Base-by-base conservation (phyloP, 2,888 invertebrate genomes). In the Plutella xylostella region DNA sequence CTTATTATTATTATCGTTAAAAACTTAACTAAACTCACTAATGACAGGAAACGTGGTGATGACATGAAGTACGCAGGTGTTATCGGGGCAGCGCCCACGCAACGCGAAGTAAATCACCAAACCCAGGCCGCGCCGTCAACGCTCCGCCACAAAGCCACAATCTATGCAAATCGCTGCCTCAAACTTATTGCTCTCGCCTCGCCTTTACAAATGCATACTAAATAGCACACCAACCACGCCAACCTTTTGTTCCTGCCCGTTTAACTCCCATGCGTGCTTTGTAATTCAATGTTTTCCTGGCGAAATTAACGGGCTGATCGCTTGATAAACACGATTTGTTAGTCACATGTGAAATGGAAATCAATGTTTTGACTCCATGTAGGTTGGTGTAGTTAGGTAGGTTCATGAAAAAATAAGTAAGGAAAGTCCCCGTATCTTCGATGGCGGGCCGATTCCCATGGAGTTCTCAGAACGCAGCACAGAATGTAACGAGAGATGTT, bases 161-260 rank as follows among this genome's bases (percentile, higher is more conserved):
- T 82, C 80, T 82, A 83, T 82, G 83, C 78, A 82, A 83, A 82
- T 82, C 72, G 70, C 68, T 58, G 57, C 60, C 70, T 71, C 72
- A 71, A 75, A 82, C 77, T 82, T 82, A 80, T 82, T 79, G 75
- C 80, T 82, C 80, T 80, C 80, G 73, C 75, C 77, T 78, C 74
- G 64, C 75, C 78, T 80, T 80, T 80, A 76, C 75, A 78, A 80
- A 79, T 78, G 80, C 77, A 82, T 80, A 82, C 77, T 82, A 80
- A 80, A 79, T 66, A 80, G 72, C 67, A 52, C 55, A 56, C 60
- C 63, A 61, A 59, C 67, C 67, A 67, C 64, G 65, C 65, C 68
- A 63, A 63, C 70, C 70, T 75, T 80, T 51, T 34, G 42, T 42
- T 42, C 22, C 15, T 11, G 22, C 15, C 18, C 38, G 20, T 38